Evolutionary conservation across 2,797 vertebrate species (phyloP).

Genomic region (Austrolebias charrua): DNA sequence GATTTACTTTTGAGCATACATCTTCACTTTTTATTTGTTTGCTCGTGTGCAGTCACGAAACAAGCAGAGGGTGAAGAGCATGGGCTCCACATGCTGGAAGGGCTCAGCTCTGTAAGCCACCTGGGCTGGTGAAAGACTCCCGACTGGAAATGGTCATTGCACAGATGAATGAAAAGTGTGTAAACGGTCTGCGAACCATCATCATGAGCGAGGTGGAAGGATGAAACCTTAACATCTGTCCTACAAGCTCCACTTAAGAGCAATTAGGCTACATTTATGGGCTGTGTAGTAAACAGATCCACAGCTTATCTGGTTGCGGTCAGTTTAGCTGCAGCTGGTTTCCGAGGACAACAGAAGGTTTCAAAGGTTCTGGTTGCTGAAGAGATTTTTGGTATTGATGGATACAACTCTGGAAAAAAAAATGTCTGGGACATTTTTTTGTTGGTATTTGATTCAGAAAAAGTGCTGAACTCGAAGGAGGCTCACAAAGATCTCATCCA

Average conservation of each 20-base stretch:
- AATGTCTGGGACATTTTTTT: constrained; percentile 58
- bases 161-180: constrained; percentile 74
- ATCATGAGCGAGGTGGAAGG: constrained; percentile 50
- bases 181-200: constrained; percentile 75
- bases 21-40: constrained; percentile 71
- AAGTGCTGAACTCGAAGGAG: constrained; percentile 63
- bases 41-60: constrained; percentile 64
- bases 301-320: constrained; percentile 51
- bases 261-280: constrained; percentile 63
- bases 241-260: constrained; percentile 40
- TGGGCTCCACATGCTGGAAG: constrained; percentile 67
- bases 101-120: constrained; percentile 57
- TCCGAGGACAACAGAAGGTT: constrained; percentile 51
- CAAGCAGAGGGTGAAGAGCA: constrained; percentile 62
- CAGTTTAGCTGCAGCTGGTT: constrained; percentile 59
- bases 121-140: constrained; percentile 48
- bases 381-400: constrained; percentile 36
- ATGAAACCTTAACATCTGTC: constrained; percentile 68
- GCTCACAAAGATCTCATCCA: constrained; percentile 52
- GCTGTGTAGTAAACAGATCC: constrained; percentile 57
- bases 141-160: constrained; percentile 67
- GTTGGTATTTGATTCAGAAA: constrained; percentile 41
- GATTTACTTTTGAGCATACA: constrained; percentile 62
- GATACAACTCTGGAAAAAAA: constrained; percentile 43
- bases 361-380: constrained; percentile 28